Base-by-base conservation (phyloP, 2,797 vertebrate species). In the Intellagama lesueurii region DNA sequence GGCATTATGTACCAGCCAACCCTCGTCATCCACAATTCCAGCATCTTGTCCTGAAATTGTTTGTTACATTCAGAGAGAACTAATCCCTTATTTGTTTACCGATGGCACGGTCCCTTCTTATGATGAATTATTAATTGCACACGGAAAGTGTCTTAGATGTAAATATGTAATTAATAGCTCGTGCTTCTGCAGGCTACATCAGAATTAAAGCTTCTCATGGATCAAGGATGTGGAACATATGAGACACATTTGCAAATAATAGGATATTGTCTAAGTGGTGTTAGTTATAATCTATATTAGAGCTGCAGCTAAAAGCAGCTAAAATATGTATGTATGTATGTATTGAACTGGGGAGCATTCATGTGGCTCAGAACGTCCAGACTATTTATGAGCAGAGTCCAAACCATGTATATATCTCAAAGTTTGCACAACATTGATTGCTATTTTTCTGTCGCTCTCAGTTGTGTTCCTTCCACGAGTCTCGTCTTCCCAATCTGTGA, bases 81-180 rank as follows among this genome's bases (percentile, higher is more conserved):
- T 90, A 90, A 90, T 86, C 84, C 79, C 47, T 79, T 90, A 78
- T 70, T 90, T 86, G 79, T 82, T 90, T 90, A 76, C 84, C 86
- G 86, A 86, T 40, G 79, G 72, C 14, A 28, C 75, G 84, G 70
- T 40, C 35, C 73, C 44, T 56, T 77, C 84, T 86, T 69, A 86
- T 24, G 84, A 90, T 90, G 84, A 82, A 82, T 90, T 86, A 90
- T 90, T 90, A 90, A 90, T 90, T 77, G 84, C 79, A 56, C 12
- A 24, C 44, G 7, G 70, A 76, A 72, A 76, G 70, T n/a, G 83
- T 90, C 88, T 90, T 86, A 35, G 88, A 77, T 86, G 79, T 79
- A 90, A 90, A 90, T 86, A 79, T 88, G 84, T 90, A 86, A 90
- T 90, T 90, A 90, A 81, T 90, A 83, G 78, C 83, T 84, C n/a